These are phyloP conservation scores for Fratercula arctica DNA, from an alignment of 2,797 vertebrate species.

Conservation along the genomic window DNA sequence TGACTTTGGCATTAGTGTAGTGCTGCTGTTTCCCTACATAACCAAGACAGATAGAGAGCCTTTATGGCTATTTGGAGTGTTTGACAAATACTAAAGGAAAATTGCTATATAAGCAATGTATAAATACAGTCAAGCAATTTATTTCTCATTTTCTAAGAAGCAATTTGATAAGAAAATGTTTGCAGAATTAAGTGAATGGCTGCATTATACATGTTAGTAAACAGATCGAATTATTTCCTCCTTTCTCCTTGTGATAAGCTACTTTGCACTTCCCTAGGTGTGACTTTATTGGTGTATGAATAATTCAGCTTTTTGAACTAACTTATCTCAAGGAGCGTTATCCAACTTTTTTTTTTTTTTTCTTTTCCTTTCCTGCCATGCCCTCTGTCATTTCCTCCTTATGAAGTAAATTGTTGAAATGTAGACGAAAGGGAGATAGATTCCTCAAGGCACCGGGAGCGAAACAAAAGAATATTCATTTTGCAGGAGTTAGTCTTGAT, in stretches of 20 bases:
- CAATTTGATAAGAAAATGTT: conserved; percentile 57
- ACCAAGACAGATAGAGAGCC: not conserved
- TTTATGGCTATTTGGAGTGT: not conserved
- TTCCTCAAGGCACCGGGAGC: not conserved
- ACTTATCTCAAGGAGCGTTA: not conserved
- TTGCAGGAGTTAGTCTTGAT: conserved; percentile 18
- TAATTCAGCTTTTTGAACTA: conserved; percentile 59
- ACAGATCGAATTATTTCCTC: conserved; percentile 32
- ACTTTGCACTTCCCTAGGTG: conserved; percentile 39
- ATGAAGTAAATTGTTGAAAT: conserved; percentile 24
- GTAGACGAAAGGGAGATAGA: conserved; percentile 23
- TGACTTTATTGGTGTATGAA: conserved; percentile 45
- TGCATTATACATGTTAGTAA: conserved; percentile 54
- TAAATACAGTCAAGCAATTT: conserved; percentile 44
- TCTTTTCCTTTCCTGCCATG: not conserved
- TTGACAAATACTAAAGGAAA: conserved; percentile 35
- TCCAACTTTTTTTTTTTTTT: not conserved
- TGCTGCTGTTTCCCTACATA: not conserved
- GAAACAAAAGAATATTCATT: conserved; percentile 35
- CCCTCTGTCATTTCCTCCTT: not conserved
- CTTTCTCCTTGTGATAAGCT: conserved; percentile 45
- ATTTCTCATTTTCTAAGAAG: conserved; percentile 46
- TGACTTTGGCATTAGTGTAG: not conserved
- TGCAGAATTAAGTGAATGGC: conserved; percentile 45
- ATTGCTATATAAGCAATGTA: conserved; percentile 32